phyloP scores from a whole-genome alignment of 2,113 vertebrate genomes.

The Tretioscincus oriximinensis region DNA sequence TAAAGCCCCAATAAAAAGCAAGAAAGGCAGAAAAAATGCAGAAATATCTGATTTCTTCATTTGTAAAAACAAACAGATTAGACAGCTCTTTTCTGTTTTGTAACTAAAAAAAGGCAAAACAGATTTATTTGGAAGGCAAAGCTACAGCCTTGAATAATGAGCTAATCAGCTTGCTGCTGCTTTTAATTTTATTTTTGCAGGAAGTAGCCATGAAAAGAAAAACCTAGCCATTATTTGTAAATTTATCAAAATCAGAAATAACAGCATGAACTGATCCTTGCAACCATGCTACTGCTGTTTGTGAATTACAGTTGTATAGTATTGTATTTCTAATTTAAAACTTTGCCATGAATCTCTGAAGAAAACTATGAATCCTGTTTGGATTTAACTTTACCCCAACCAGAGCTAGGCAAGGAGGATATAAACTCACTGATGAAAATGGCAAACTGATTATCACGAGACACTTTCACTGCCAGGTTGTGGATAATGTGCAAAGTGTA shows the following conservation, averaged over 20 bases:
- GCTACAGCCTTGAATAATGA: background rate
- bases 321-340: background rate
- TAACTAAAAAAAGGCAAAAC: background rate
- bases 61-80: background rate
- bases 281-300: background rate
- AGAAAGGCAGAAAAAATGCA: too few species aligned
- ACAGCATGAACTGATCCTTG: background rate
- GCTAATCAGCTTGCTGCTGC: background rate
- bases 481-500: conserved; percentile 92
- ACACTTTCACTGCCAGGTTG: conserved; percentile 76
- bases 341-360: background rate
- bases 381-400: background rate
- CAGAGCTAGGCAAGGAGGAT: background rate
- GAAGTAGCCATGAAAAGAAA: background rate
- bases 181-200: background rate
- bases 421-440: conserved; percentile 92
- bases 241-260: background rate
- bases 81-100: background rate
- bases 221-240: background rate
- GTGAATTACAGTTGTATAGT: background rate
- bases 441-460: conserved; percentile 85
- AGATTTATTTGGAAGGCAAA: background rate
- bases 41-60: background rate
- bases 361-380: background rate
- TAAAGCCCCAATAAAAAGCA: background rate